Percentiles rank a stretch among this genome's conserved stretches.
Conservation (phyloP, 2,113 vertebrate genomes). For the Stercorarius parasiticus region DNA sequence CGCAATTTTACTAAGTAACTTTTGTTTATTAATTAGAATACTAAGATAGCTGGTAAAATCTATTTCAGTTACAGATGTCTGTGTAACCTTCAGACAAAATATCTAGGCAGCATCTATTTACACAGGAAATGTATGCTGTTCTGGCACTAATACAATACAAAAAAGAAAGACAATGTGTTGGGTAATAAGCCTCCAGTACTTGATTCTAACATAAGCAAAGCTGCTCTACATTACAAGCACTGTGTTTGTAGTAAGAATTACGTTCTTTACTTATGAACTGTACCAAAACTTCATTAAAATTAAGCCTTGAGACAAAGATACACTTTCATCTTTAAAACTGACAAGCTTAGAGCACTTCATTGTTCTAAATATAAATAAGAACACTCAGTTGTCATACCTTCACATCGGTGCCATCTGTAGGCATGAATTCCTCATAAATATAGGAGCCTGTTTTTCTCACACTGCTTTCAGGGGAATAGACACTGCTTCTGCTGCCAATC, state of each 20-base stretch:
- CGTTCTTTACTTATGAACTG: not conserved
- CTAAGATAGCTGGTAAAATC: not conserved
- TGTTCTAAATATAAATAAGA: slow-evolving; percentile 18
- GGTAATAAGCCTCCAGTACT: not conserved
- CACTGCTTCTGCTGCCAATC: slow-evolving; percentile 93
- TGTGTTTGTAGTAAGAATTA: not conserved
- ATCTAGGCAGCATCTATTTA: not conserved
- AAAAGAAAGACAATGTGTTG: not conserved
- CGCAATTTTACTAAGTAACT: not conserved
- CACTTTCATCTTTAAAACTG: not conserved
- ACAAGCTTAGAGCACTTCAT: not conserved
- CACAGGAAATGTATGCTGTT: not conserved
- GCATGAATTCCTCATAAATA: slow-evolving; percentile 93
- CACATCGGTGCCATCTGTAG: slow-evolving; percentile 91
- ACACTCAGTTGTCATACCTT: slow-evolving; percentile 72
- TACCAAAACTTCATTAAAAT: not conserved
- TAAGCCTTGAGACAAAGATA: not conserved
- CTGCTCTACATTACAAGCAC: not conserved
- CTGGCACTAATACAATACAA: not conserved
- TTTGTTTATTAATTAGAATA: not conserved
- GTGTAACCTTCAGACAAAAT: not conserved
- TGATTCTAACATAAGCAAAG: not conserved
- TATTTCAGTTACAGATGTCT: not conserved
- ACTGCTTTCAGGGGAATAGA: slow-evolving; percentile 90
- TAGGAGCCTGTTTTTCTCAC: slow-evolving; percentile 91